Conservation (phyloP, 2,797 vertebrate genomes). For the Helostoma temminkii region DNA sequence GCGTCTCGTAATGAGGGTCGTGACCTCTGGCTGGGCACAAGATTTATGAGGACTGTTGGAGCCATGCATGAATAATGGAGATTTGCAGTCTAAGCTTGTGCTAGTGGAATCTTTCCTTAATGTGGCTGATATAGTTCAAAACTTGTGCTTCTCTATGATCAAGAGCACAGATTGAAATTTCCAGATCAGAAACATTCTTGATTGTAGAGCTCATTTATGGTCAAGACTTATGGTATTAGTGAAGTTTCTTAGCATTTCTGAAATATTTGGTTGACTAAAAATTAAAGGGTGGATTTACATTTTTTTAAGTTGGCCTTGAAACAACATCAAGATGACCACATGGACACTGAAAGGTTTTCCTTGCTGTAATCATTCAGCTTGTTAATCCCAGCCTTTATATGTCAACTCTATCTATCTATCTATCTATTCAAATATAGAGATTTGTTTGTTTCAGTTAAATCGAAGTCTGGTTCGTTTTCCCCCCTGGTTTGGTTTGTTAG, state of each 20-base stretch:
- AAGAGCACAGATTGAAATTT: background rate
- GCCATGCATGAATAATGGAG: constrained; percentile 66
- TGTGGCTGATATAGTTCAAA: constrained; percentile 10
- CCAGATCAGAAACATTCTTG: background rate
- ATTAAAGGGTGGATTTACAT: too few relatives aligned
- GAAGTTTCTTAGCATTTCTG: background rate
- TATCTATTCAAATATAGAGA: too few relatives aligned
- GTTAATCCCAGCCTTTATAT: too few relatives aligned
- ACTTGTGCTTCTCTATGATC: background rate
- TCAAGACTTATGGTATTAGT: background rate
- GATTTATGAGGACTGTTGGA: constrained; percentile 31
- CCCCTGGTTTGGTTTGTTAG: too few relatives aligned
- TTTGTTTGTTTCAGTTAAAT: too few relatives aligned
- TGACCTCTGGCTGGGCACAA: constrained; percentile 62
- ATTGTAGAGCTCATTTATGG: background rate
- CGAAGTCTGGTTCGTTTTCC: too few relatives aligned
- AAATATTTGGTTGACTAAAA: background rate
- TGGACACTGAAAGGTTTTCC: too few relatives aligned
- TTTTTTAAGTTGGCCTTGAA: too few relatives aligned
- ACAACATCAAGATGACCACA: too few relatives aligned
- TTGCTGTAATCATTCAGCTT: too few relatives aligned
- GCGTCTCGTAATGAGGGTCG: constrained; percentile 64
- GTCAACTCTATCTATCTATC: too few relatives aligned
- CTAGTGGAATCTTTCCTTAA: constrained; percentile 8
- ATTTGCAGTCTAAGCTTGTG: constrained; percentile 33